Base-by-base conservation (phyloP, 1,140 invertebrate genomes). In the Limonius californicus region DNA sequence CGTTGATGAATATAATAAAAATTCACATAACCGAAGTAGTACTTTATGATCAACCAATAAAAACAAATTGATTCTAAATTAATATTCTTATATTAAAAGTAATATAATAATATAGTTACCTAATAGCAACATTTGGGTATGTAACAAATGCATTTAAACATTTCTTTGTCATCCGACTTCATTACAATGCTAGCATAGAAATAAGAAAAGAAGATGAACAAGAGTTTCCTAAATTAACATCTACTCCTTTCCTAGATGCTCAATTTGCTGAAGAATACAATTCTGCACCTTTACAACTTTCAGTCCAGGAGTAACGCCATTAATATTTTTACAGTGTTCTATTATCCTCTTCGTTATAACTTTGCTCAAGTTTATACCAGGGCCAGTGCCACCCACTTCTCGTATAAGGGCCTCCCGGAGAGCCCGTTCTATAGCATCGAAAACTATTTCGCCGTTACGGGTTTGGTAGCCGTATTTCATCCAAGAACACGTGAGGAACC, bases 301-400 rank as follows among this genome's bases (percentile, higher is more conserved):
- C 18, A 6, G 16, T 19, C 45, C 45, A 21, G 8, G 7, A 4
- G 45, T 50, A 50, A 18, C 4, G 2, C 15, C 16, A 3, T 15
- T 19, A 50, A 50, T 50, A 19, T 21, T 21, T 19, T 8, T 16
- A 19, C 45, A 50, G 7, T 18, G 16, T 19, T 21, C 19, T 7
- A 50, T 18, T 19, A 50, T 50, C 3, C 19, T 50, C n/a, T 50
- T 50, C 3, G 45, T 18, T 50, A 19, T 8, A 19, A 50, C 7
- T 50, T 50, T 50, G 16, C 45, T 50, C 16, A 50, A 50, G 19
- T 50, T 50, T 3, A 50, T 50, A 7, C 45, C 45, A 8, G 45
- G 45, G 18, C 45, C 45, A 18, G 45, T 50, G 3, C 3, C 4
- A 18, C 45, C 45, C 18, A 50, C 45, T 50, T 18, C 45, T 4